Evolutionary conservation across 1,140 invertebrate genomes (phyloP).

Genomic region (Ptiloglossa arizonensis): DNA sequence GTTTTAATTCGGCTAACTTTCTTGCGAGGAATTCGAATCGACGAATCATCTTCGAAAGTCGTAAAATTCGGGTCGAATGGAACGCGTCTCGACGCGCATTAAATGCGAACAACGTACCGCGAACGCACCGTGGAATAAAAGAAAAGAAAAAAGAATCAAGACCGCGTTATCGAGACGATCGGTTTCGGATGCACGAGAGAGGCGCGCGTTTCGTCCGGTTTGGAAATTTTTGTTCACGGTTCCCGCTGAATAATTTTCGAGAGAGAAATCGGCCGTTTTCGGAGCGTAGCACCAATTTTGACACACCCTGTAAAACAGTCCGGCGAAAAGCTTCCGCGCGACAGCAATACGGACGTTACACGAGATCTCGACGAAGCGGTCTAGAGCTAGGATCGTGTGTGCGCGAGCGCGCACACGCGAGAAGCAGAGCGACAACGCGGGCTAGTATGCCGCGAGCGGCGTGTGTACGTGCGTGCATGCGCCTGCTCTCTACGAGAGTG

Average conservation of each 20-base stretch:
- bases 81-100: slow-evolving; percentile 1
- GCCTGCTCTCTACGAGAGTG: slow-evolving; percentile 50
- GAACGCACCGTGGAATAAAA: no score
- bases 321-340: slow-evolving; percentile 37
- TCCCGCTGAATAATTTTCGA: no score
- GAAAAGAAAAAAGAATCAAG: no score
- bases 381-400: slow-evolving; percentile 18
- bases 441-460: background rate
- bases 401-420: slow-evolving; percentile 9
- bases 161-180: no score
- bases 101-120: no score
- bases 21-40: background rate
- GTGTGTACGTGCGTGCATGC: slow-evolving; percentile 39
- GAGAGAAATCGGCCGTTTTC: no score
- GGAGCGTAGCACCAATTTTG: slow-evolving; percentile 6
- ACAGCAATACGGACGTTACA: slow-evolving; percentile 32
- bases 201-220: no score
- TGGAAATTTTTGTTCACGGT: no score
- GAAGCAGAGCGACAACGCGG: slow-evolving; percentile 58
- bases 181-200: no score
- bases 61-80: background rate
- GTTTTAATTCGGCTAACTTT: background rate
- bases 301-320: slow-evolving; percentile 6
- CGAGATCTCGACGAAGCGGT: slow-evolving; percentile 30
- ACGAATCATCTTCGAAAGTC: background rate